These are phyloP conservation scores for Escarpia spicata DNA, from an alignment of 2,888 invertebrate species.

Conservation along the genomic window DNA sequence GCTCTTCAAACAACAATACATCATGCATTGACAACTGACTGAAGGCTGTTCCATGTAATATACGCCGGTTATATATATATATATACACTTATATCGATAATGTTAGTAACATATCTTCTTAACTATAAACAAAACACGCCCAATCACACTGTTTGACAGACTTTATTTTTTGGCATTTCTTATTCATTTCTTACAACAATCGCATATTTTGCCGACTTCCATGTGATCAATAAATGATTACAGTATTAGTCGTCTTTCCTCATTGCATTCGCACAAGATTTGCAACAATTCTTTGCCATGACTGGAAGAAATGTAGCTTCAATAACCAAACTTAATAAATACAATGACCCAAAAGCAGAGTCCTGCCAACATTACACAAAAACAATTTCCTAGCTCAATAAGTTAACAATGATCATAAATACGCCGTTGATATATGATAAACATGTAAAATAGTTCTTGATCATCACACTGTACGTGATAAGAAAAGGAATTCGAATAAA, in stretches of 20 bases:
- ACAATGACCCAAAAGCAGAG: background rate
- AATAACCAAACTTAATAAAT: slow-evolving; percentile 1
- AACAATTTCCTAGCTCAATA: background rate
- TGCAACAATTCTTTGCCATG: background rate
- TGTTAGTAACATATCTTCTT: background rate
- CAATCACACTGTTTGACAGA: background rate
- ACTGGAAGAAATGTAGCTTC: background rate
- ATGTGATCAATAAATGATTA: background rate
- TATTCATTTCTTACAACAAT: background rate
- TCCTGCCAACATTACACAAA: background rate
- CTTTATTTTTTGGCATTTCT: background rate
- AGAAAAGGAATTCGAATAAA: background rate
- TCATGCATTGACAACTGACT: background rate
- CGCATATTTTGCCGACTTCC: background rate
- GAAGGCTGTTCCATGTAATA: background rate
- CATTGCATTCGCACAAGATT: background rate
- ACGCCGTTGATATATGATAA: background rate
- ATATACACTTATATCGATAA: background rate
- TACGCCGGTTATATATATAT: background rate
- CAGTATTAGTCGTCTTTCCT: background rate
- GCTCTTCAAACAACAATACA: too few relatives aligned
- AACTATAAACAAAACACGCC: background rate
- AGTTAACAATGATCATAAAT: background rate
- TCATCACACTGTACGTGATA: background rate
- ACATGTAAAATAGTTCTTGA: background rate